These are phyloP conservation scores for Struthio camelus DNA, from an alignment of 2,113 vertebrate species.

Conservation along the genomic window DNA sequence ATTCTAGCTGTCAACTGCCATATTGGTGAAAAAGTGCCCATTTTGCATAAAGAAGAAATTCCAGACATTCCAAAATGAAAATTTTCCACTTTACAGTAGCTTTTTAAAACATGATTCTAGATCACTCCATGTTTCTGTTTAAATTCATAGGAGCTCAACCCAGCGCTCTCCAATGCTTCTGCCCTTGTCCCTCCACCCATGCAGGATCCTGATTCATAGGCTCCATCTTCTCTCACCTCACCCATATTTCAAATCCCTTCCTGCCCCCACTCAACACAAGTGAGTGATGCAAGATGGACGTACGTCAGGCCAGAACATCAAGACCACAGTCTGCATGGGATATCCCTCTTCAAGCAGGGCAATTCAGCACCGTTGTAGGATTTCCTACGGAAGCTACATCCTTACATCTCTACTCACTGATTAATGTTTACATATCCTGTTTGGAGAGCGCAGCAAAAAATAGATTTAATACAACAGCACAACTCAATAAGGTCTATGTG, in stretches of 20 bases:
- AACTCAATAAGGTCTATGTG: background rate
- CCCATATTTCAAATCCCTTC: background rate
- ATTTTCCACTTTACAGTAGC: background rate
- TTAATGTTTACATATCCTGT: conserved; percentile 62
- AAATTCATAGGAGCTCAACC: background rate
- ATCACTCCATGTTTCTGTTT: background rate
- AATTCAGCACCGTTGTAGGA: conserved; percentile 16
- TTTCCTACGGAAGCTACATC: conserved; percentile 62
- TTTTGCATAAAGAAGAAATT: background rate
- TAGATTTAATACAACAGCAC: background rate
- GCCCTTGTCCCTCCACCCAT: background rate
- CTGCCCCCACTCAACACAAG: fast-evolving
- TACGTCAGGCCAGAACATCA: background rate
- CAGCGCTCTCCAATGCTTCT: background rate
- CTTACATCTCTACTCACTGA: background rate
- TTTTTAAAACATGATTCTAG: background rate
- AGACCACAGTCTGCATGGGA: background rate
- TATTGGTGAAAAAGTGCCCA: background rate
- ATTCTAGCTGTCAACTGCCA: background rate
- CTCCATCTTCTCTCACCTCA: background rate
- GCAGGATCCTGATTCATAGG: background rate
- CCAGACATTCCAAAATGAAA: background rate
- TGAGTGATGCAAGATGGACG: background rate
- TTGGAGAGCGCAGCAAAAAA: conserved; percentile 21
- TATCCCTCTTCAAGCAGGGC: background rate